Evolutionary conservation across 2,888 invertebrate genomes (phyloP).

Genomic region (Drosophila ezoana): DNA sequence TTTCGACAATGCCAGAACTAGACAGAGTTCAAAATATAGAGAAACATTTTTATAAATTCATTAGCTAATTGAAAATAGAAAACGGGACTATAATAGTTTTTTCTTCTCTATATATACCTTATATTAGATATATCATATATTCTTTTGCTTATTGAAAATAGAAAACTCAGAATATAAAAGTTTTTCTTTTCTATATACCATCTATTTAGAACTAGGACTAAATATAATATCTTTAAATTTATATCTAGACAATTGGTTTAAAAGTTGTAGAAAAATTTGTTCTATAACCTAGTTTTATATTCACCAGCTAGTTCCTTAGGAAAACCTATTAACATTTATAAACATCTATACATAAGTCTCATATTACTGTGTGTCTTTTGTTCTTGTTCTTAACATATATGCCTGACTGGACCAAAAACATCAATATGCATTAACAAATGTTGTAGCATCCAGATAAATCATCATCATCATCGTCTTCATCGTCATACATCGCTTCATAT

Average conservation of each 20-base stretch:
- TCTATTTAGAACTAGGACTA: too few species aligned
- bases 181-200: too few species aligned
- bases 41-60: too few species aligned
- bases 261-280: background rate
- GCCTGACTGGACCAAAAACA: conserved; percentile 28
- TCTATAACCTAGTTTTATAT: background rate
- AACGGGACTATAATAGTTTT: too few species aligned
- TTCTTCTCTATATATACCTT: too few species aligned
- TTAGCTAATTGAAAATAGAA: too few species aligned
- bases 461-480: conserved; percentile 50
- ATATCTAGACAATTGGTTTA: too few species aligned
- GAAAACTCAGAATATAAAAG: too few species aligned
- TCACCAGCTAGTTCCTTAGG: background rate
- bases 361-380: conserved; percentile 38
- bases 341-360: conserved; percentile 13
- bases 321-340: conserved; percentile 3
- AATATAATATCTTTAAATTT: too few species aligned
- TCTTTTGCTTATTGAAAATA: too few species aligned
- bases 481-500: conserved; percentile 67
- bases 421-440: conserved; percentile 14
- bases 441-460: conserved; percentile 66
- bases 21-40: too few species aligned
- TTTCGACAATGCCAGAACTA: background rate
- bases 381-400: conserved; percentile 45
- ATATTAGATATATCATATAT: too few species aligned